Percentiles rank a stretch among this genome's conserved stretches.
phyloP scores from a whole-genome alignment of 2,113 vertebrate genomes.

The Aegotheles bennettii region DNA sequence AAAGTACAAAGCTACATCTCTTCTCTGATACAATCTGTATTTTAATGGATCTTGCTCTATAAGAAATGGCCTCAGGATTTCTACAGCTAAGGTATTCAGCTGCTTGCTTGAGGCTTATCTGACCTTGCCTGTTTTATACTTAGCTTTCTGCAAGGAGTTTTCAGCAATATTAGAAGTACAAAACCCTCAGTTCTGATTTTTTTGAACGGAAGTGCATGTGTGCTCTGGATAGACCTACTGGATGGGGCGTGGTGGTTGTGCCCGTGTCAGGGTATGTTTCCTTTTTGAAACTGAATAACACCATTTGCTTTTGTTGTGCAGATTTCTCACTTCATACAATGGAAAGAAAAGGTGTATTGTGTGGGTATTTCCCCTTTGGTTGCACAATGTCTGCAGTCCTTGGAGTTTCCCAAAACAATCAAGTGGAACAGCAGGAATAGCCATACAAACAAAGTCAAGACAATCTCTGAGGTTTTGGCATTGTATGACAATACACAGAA shows the following conservation, averaged over 20 bases:
- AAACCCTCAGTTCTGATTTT: neutral
- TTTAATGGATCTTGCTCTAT: conserved; percentile 27
- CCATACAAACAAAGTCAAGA: neutral
- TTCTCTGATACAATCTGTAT: conserved; percentile 42
- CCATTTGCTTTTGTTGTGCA: neutral
- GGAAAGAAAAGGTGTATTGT: neutral
- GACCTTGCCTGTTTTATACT: conserved; percentile 1
- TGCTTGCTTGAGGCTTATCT: conserved; percentile 35
- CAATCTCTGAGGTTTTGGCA: neutral
- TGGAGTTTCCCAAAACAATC: neutral
- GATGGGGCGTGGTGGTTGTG: neutral
- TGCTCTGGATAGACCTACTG: neutral
- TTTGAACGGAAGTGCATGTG: neutral
- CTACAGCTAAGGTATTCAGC: neutral
- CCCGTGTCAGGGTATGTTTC: fast-evolving
- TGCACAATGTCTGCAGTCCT: neutral
- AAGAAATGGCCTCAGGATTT: conserved; percentile 22
- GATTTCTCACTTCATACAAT: neutral
- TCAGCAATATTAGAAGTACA: neutral
- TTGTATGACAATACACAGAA: neutral
- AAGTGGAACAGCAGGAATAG: neutral
- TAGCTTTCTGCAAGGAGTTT: neutral
- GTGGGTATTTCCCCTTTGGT: neutral
- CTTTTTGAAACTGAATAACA: neutral
- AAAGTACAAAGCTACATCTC: conserved; percentile 31